Evolutionary conservation across 2,888 invertebrate genomes (phyloP).

Genomic region (Celastrina argiolus): DNA sequence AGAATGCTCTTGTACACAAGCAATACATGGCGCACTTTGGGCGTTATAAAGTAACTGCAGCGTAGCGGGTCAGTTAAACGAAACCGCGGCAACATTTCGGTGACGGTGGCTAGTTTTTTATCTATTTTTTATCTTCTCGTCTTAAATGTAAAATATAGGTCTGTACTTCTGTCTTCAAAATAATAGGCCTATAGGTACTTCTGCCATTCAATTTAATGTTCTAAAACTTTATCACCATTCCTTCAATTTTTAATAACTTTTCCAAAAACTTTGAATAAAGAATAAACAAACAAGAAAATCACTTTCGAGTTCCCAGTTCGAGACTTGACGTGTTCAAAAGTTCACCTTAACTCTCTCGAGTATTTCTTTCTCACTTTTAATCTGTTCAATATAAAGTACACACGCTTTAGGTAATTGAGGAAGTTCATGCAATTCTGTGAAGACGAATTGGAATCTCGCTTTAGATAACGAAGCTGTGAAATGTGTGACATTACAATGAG

Average conservation of each 20-base stretch:
- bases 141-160: too few species aligned
- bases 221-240: not conserved
- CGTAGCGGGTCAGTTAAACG: too few species aligned
- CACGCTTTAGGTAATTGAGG: not conserved
- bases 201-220: not conserved
- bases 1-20: too few species aligned
- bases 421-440: not conserved
- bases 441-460: not conserved
- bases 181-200: not conserved
- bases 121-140: too few species aligned
- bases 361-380: constrained; percentile 14
- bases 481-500: not conserved
- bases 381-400: constrained; percentile 11
- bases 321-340: constrained; percentile 13
- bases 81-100: too few species aligned
- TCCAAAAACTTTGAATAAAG: not conserved
- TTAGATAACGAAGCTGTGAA: not conserved
- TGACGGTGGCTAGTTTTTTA: too few species aligned
- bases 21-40: too few species aligned
- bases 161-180: too few species aligned
- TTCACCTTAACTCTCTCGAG: constrained; percentile 17
- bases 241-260: constrained; percentile 1
- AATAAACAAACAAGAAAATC: constrained; percentile 20
- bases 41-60: too few species aligned
- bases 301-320: constrained; percentile 19